Evolutionary conservation across 2,888 invertebrate species (phyloP), one percentile per base, ranked within the genome.

Genomic region (Euplexia lucipara): DNA sequence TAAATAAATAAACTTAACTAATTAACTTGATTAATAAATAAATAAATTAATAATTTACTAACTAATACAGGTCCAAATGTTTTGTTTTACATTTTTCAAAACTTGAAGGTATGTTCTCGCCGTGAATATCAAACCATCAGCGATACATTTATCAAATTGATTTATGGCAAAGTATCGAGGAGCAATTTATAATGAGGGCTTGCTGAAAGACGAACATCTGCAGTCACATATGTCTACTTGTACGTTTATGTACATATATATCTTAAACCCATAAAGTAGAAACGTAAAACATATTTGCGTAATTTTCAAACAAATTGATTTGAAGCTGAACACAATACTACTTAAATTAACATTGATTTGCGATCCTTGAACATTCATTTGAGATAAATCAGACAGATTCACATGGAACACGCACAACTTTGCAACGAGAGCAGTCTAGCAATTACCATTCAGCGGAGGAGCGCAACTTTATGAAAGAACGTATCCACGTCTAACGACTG

Each of bases 61-160:
- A 54, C 8, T 2, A 20, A 16, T 12, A 18, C 16, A 12, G 10
- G 37, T 32, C 2, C 16, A 30, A 14, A 26, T 34, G 32, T 10
- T 26, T 18, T 45, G 47, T 49, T 59, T 52, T 44, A n/a, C n/a
- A n/a, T n/a, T 34, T 14, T 6, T 20, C 20, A 2, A n/a, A 42
- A 32, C 45, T 44, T 12, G 42, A 26, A 51, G 39, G 37, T 59
- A 4, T 41, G 9, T 41, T 59, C 30, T 30, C 9, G 18, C 34
- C 34, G 65, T 80, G 63, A 66, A 70, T 81, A 69, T 62, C 60
- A 73, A 69, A 59, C 41, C 63, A 60, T 63, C 62, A 57, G 59
- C 22, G 18, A 65, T 54, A 78, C 62, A 78, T 78, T 78, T 63
- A 78, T 78, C 75, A 78, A 65, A 60, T 65, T 70, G 75, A 73